phyloP scores from a whole-genome alignment of 2,888 invertebrate genomes.

The Thereva unica region DNA sequence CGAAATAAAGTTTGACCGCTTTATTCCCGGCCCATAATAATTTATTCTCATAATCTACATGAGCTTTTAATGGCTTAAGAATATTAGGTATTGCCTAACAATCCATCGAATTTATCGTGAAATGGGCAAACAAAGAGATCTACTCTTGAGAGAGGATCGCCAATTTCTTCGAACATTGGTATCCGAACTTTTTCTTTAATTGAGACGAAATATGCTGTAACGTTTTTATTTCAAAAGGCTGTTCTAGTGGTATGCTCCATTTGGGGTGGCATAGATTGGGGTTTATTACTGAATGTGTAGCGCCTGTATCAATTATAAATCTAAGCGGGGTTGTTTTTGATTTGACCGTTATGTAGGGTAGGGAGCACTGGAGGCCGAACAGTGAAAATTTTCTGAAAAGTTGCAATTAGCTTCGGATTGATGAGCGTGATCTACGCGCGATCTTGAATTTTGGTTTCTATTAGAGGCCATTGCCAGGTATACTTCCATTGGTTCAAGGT shows the following conservation, averaged over 20 bases:
- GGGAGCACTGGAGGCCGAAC: neutral
- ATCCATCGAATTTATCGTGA: constrained; percentile 10
- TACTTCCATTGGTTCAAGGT: too few relatives aligned
- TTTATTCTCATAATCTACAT: neutral
- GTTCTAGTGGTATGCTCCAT: neutral
- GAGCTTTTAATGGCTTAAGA: neutral
- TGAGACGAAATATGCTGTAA: neutral
- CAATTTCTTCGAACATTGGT: neutral
- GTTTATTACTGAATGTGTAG: neutral
- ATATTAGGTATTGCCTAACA: constrained; percentile 24
- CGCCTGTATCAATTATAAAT: constrained; percentile 4
- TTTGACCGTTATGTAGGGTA: constrained; percentile 5
- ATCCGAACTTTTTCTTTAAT: neutral
- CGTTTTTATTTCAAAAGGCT: neutral
- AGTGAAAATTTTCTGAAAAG: constrained; percentile 2
- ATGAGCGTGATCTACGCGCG: too few relatives aligned
- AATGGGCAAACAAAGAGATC: neutral
- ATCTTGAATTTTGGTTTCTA: too few relatives aligned
- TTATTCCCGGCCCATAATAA: neutral
- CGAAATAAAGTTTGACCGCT: neutral
- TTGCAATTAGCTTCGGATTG: too few relatives aligned
- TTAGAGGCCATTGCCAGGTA: too few relatives aligned
- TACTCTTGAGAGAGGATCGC: neutral
- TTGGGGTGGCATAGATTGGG: neutral
- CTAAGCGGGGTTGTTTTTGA: constrained; percentile 4